A percentile compares a stretch with the other conserved stretches of the same genome.
Conservation (phyloP, 2,113 vertebrate genomes). For the Corynorhinus townsendii region DNA sequence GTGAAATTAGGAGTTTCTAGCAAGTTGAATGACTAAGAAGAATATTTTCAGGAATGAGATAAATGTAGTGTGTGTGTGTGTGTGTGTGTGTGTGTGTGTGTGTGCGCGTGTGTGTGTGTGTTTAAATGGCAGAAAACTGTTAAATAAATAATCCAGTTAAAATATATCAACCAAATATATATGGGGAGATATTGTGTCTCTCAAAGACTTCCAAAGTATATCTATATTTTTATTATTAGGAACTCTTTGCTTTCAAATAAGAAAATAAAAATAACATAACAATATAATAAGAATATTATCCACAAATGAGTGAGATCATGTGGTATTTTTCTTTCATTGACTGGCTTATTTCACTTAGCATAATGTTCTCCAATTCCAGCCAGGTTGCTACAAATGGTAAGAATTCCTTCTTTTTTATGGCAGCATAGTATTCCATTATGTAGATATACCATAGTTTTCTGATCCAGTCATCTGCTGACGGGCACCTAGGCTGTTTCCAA, state of each 20-base stretch:
- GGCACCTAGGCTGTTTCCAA: no score
- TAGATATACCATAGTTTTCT: no score
- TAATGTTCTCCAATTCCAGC: no score
- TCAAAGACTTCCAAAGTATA: neutral
- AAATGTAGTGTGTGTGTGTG: neutral
- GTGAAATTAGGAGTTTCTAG: neutral
- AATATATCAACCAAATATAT: neutral
- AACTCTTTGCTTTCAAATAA: neutral
- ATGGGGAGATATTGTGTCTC: neutral
- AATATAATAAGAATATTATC: neutral
- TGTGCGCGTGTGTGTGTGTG: neutral
- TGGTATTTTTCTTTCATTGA: no score
- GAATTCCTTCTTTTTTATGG: no score
- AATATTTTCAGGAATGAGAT: neutral
- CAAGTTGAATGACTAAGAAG: neutral
- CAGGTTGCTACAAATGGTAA: no score
- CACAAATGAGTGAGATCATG: no score
- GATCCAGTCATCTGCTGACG: no score
- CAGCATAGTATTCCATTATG: no score
- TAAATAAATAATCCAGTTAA: neutral
- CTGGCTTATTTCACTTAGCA: no score
- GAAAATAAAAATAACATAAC: neutral
- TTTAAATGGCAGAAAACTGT: neutral
- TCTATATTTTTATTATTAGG: neutral
- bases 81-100: neutral